phyloP scores from a whole-genome alignment of 2,888 invertebrate genomes.

The Eupithecia subumbrata region DNA sequence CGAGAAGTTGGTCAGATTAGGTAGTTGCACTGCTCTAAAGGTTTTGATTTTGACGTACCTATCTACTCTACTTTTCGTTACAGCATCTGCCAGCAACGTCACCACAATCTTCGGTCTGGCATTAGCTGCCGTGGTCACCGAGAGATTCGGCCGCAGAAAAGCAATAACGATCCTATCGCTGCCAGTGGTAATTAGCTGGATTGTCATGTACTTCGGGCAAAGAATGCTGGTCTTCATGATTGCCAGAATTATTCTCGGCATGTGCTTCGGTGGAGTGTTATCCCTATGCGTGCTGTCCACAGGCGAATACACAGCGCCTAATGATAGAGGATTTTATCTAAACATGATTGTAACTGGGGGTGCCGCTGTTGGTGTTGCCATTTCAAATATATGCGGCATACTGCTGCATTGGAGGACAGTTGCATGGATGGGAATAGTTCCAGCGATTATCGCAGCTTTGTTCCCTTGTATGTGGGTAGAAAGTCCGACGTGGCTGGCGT shows the following conservation, averaged over 20 bases:
- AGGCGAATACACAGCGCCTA: conserved; percentile 47
- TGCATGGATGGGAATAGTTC: conserved; percentile 43
- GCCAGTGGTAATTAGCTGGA: conserved; percentile 43
- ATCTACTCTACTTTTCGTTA: conserved; percentile 27
- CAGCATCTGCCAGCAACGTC: conserved; percentile 44
- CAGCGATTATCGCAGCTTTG: conserved; percentile 38
- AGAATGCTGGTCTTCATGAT: conserved; percentile 39
- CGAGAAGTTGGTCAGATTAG: background rate
- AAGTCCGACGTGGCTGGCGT: conserved; percentile 51
- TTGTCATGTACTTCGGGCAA: conserved; percentile 42
- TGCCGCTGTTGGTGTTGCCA: conserved; percentile 34
- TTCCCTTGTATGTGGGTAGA: conserved; percentile 47
- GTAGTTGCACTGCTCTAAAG: background rate
- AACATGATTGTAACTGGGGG: conserved; percentile 43
- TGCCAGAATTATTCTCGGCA: conserved; percentile 45
- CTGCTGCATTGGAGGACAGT: conserved; percentile 48
- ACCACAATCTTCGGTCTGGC: conserved; percentile 40
- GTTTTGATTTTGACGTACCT: too few relatives aligned
- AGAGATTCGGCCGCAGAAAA: conserved; percentile 41
- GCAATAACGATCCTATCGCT: conserved; percentile 37
- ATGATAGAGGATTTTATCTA: conserved; percentile 42
- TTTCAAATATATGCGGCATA: conserved; percentile 38
- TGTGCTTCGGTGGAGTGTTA: conserved; percentile 46
- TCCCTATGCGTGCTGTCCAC: conserved; percentile 39
- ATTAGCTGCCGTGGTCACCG: conserved; percentile 37